Conservation (phyloP, 2,888 invertebrate genomes). For the Drosophila recens region DNA sequence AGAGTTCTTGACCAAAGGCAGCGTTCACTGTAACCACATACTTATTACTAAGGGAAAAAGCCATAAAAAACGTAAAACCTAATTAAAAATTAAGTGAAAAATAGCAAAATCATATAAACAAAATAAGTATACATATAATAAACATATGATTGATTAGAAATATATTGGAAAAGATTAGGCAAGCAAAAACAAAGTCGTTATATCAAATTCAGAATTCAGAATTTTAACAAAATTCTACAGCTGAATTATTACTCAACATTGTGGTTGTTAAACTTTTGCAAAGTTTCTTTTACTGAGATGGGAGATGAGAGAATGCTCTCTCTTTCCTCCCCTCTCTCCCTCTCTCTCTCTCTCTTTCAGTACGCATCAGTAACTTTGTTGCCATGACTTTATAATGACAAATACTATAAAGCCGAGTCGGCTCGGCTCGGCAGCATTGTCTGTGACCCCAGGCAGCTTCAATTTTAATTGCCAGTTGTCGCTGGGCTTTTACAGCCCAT, state of each 20-base stretch:
- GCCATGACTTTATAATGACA: slow-evolving; percentile 64
- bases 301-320: not conserved
- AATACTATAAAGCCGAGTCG: slow-evolving; percentile 37
- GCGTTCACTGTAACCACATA: not conserved
- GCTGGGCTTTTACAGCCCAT: slow-evolving; percentile 61
- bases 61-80: not conserved
- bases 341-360: not conserved
- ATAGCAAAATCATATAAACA: not conserved
- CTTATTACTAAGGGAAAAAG: not conserved
- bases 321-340: not conserved
- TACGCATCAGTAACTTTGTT: slow-evolving; percentile 44
- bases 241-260: slow-evolving; percentile 16
- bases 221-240: slow-evolving; percentile 7
- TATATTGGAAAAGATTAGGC: too few species aligned
- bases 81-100: not conserved
- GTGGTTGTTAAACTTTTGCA: slow-evolving; percentile 22
- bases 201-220: not conserved
- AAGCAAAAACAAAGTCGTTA: not conserved
- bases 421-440: slow-evolving; percentile 30
- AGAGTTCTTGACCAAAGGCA: too few species aligned
- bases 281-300: slow-evolving; percentile 22
- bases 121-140: not conserved
- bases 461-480: slow-evolving; percentile 63
- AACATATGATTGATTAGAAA: not conserved
- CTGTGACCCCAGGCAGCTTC: slow-evolving; percentile 43